A percentile compares a stretch with the other conserved stretches of the same genome.
Conservation (phyloP, 2,888 invertebrate genomes). For the Tenthredo notha region DNA sequence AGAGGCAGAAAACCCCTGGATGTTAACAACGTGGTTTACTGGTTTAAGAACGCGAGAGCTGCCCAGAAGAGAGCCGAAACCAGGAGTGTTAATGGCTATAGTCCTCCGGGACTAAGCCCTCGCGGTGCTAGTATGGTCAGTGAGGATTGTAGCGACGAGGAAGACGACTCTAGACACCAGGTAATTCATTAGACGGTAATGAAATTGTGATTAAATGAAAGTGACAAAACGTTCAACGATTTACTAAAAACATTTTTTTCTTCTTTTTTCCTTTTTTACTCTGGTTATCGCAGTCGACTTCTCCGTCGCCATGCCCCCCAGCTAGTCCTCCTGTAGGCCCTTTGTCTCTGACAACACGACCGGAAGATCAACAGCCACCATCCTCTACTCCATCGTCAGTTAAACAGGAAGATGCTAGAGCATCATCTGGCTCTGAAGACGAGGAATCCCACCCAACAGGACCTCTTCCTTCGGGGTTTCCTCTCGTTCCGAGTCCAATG, state of each 20-base stretch:
- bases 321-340: constrained; percentile 75
- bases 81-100: constrained; percentile 78
- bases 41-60: constrained; percentile 99
- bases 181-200: constrained; percentile 65
- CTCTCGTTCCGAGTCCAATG: constrained; percentile 92
- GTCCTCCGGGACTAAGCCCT: constrained; percentile 76
- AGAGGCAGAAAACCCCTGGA: constrained; percentile 96
- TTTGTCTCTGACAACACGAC: constrained; percentile 74
- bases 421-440: constrained; percentile 79
- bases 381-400: constrained; percentile 70
- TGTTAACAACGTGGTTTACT: constrained; percentile 97
- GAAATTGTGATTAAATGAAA: constrained; percentile 1
- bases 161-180: constrained; percentile 80
- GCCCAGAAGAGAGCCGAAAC: constrained; percentile 94
- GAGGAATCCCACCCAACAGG: constrained; percentile 80
- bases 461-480: constrained; percentile 84
- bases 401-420: constrained; percentile 74
- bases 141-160: constrained; percentile 77
- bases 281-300: constrained; percentile 69
- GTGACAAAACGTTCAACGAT: constrained; percentile 28
- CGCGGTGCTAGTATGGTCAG: constrained; percentile 77
- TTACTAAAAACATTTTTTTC: neutral
- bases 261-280: neutral
- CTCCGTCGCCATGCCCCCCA: constrained; percentile 75
- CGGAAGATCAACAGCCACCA: constrained; percentile 74